A percentile compares a stretch with the other conserved stretches of the same genome.
Conservation (phyloP, 2,888 invertebrate genomes). For the Lomographa bimaculata region DNA sequence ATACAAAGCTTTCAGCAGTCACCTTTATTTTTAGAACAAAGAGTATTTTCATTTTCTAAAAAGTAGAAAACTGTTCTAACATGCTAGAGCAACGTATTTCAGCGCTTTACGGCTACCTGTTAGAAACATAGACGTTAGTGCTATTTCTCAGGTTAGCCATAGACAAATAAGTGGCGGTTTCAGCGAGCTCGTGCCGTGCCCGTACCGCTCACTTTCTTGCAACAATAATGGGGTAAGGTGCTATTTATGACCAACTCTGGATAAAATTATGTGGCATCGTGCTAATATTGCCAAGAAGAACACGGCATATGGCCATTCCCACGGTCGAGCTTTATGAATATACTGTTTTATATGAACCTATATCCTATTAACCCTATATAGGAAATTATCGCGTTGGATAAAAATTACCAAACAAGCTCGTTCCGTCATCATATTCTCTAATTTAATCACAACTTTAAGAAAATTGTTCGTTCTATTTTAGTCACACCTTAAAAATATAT, state of each 20-base stretch:
- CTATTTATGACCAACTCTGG: conserved; percentile 60
- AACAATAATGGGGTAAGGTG: conserved; percentile 58
- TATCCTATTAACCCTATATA: too few species aligned
- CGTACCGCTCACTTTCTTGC: conserved; percentile 47
- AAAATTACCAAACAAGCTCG: too few species aligned
- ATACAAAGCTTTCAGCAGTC: too few species aligned
- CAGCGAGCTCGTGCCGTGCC: conserved; percentile 32
- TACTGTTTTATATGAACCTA: too few species aligned
- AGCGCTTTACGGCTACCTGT: conserved; percentile 10
- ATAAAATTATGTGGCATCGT: conserved; percentile 65
- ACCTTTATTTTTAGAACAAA: too few species aligned
- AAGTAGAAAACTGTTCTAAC: background rate
- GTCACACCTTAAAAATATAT: too few species aligned
- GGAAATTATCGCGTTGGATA: too few species aligned
- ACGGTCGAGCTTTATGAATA: conserved; percentile 41
- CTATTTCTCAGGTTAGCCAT: conserved; percentile 28
- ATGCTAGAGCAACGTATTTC: conserved; percentile 7
- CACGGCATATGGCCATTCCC: conserved; percentile 57
- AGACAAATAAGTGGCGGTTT: conserved; percentile 33
- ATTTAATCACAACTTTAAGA: too few species aligned
- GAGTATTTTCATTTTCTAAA: too few species aligned
- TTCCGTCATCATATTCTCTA: too few species aligned
- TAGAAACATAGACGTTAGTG: conserved; percentile 16
- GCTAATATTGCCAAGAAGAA: conserved; percentile 61
- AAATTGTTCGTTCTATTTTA: too few species aligned